phyloP scores from a whole-genome alignment of 2,797 vertebrate species.

The Microchirus variegatus region DNA sequence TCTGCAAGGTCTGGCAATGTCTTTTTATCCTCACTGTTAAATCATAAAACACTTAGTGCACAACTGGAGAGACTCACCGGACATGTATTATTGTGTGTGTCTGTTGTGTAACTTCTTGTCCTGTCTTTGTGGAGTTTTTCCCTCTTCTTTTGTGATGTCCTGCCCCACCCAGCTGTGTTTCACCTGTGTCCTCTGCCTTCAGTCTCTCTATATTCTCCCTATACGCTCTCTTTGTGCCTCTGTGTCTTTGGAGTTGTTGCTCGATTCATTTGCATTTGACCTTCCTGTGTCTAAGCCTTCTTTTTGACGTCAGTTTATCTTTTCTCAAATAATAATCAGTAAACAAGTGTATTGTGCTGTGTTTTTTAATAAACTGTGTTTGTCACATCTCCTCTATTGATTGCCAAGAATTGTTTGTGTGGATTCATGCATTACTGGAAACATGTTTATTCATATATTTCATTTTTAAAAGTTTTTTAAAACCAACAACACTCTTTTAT shows the following conservation, averaged over 20 bases:
- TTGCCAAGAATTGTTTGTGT: no score
- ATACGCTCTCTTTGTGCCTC: neutral
- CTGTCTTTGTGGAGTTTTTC: neutral
- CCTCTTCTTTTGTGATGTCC: neutral
- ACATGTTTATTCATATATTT: no score
- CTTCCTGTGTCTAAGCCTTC: neutral
- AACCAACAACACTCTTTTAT: no score
- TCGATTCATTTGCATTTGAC: neutral
- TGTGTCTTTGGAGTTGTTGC: neutral
- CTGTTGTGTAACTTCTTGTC: neutral
- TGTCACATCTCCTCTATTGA: no score
- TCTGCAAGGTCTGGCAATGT: neutral
- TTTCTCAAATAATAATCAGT: no score
- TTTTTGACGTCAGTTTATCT: no score
- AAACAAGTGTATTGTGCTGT: no score
- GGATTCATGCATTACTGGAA: no score
- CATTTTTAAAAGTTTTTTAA: no score
- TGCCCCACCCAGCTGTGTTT: neutral
- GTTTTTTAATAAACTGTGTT: no score
- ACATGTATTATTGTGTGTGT: no score
- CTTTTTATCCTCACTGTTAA: neutral
- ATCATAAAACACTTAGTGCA: neutral
- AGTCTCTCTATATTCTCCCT: neutral
- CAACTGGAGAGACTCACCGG: neutral
- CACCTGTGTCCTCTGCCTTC: neutral